Conservation (phyloP, 1,140 invertebrate genomes). For the Drosophila leontia region DNA sequence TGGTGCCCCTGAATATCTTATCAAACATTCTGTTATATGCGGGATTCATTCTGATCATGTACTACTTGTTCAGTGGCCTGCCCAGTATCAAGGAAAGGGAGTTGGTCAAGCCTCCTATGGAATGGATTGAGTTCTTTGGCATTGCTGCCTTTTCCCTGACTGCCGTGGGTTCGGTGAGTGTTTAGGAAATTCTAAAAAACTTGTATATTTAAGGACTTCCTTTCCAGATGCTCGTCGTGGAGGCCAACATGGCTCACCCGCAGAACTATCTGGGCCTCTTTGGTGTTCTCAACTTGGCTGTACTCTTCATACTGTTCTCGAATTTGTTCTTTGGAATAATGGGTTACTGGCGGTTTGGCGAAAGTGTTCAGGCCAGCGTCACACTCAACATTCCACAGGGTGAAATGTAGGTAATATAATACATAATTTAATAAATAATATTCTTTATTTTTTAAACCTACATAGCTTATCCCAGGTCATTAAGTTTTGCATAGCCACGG, state of each 20-base stretch:
- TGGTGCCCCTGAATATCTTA: constrained; percentile 60
- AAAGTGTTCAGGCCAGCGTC: constrained; percentile 58
- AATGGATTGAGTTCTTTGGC: constrained; percentile 63
- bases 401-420: constrained; percentile 48
- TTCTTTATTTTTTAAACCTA: not conserved
- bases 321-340: constrained; percentile 66
- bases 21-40: constrained; percentile 57
- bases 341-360: constrained; percentile 66
- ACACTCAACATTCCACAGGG: constrained; percentile 59
- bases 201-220: no score
- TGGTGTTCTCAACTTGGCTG: constrained; percentile 63
- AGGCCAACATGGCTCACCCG: constrained; percentile 61
- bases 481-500: constrained; percentile 50
- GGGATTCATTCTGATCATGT: constrained; percentile 62
- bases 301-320: constrained; percentile 56
- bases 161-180: constrained; percentile 62
- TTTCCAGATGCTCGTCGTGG: constrained; percentile 64
- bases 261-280: constrained; percentile 57
- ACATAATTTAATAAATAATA: not conserved
- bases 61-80: constrained; percentile 54
- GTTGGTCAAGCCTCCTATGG: constrained; percentile 26
- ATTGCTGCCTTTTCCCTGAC: constrained; percentile 67
- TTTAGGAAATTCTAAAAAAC: not conserved
- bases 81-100: constrained; percentile 24
- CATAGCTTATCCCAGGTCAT: constrained; percentile 57